Conservation (phyloP, 1,140 invertebrate species). For the Eriosoma lanigerum region DNA sequence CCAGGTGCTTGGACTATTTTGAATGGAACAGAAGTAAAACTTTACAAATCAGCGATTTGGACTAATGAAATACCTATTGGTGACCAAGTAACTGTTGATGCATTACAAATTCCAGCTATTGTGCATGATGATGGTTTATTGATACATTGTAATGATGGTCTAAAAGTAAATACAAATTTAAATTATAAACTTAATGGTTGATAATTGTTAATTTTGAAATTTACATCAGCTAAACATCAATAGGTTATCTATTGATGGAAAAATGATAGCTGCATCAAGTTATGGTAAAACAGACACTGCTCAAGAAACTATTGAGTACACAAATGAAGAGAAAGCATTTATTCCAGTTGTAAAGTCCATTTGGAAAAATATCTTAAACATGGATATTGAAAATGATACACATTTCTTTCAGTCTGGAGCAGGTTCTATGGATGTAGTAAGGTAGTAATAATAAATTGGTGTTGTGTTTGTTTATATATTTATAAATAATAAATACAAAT, state of each 20-base stretch:
- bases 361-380: constrained; percentile 83
- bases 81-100: constrained; percentile 54
- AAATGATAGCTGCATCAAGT: constrained; percentile 80
- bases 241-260: constrained; percentile 72
- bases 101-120: constrained; percentile 67
- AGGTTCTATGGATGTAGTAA: constrained; percentile 94
- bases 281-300: constrained; percentile 70
- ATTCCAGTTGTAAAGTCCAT: constrained; percentile 67
- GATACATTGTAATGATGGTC: constrained; percentile 75
- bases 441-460: constrained; percentile 58
- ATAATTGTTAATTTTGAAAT: constrained; percentile 35
- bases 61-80: constrained; percentile 64
- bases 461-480: too few relatives aligned
- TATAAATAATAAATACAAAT: neutral
- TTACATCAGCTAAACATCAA: constrained; percentile 67
- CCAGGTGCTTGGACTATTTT: constrained; percentile 84
- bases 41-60: constrained; percentile 82
- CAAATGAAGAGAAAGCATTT: constrained; percentile 72
- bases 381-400: constrained; percentile 74
- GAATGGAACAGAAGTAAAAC: constrained; percentile 66
- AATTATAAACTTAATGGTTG: neutral
- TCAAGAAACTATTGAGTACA: constrained; percentile 69
- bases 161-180: constrained; percentile 47
- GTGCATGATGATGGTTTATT: constrained; percentile 79
- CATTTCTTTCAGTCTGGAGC: constrained; percentile 92